Evolutionary conservation across 2,113 vertebrate genomes (phyloP), one percentile per base, ranked within the genome.

Genomic region (Caloenas nicobarica): DNA sequence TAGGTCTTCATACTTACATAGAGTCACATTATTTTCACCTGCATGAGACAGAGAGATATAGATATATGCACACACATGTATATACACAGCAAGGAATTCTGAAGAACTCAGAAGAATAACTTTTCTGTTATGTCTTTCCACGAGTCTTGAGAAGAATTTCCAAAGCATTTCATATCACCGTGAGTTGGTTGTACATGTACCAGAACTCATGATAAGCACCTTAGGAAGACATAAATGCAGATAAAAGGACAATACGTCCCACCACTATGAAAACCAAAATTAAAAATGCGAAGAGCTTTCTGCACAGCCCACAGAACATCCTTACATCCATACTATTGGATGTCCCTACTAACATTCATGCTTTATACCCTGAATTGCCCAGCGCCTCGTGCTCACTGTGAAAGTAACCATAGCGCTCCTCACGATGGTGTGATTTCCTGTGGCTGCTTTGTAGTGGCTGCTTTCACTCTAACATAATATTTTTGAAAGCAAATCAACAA

Each of bases 371-470:
- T 53, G 44, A 46, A 58, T 68, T 60, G 34, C 28, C 0, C 0
- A 78, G 56, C 2, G 19, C 44, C 69, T 60, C 6, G 0, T 40
- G 60, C 34, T 81, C 25, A 3, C 31, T 13, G 48, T 24, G n/a
- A n/a, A 46, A n/a, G 29, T 8, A 34, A 78, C 21, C 0, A 0
- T 53, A 80, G 57, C 3, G 1, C 15, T 85, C 21, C 23, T 62
- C 1, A 1, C 25, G 36, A 22, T 25, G 9, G 3, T 46, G 19
- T 10, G 5, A 9, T 57, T 66, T 86, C 34, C 34, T 0, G 0
- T 28, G 46, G 26, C 48, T 71, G 57, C 15, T 62, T 54, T 34
- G 19, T 40, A 57, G 16, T 4, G 19, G 64, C 21, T 34, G 26
- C 36, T 77, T 86, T 72, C 26, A 34, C n/a, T 72, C 36, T 10